Conservation (phyloP, 2,113 vertebrate genomes). For the Pyrgilauda ruficollis region DNA sequence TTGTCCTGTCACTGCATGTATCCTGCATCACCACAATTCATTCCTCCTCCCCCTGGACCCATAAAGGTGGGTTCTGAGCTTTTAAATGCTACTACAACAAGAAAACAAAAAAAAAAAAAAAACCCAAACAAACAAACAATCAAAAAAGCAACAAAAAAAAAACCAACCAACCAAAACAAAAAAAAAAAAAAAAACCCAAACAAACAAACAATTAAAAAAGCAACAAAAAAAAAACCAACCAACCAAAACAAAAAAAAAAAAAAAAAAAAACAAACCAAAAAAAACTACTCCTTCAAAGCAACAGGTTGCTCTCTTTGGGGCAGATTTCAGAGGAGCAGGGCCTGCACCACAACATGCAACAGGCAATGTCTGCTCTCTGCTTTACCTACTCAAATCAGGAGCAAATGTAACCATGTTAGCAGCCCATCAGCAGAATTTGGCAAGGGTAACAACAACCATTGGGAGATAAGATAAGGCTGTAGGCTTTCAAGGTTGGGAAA, state of each 20-base stretch:
- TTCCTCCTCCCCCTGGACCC: not conserved
- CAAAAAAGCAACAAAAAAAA: not conserved
- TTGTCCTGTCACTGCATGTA: not conserved
- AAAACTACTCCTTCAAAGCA: not conserved
- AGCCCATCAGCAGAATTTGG: not conserved
- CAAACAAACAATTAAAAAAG: too few species aligned
- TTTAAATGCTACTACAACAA: not conserved
- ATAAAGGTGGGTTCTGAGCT: not conserved
- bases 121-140: too few species aligned
- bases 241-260: too few species aligned
- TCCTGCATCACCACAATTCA: not conserved
- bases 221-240: too few species aligned
- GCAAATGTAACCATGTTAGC: not conserved
- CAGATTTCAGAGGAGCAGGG: not conserved
- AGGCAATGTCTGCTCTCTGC: not conserved
- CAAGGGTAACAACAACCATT: not conserved
- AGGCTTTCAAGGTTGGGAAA: constrained; percentile 20
- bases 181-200: too few species aligned
- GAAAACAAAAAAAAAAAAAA: too few species aligned
- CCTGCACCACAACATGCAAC: not conserved
- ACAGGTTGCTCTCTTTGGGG: not conserved
- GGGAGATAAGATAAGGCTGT: constrained; percentile 29
- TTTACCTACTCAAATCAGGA: not conserved
- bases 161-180: not conserved
- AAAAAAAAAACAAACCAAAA: too few species aligned